phyloP scores from a whole-genome alignment of 2,113 vertebrate genomes.

The Perognathus longimembris region DNA sequence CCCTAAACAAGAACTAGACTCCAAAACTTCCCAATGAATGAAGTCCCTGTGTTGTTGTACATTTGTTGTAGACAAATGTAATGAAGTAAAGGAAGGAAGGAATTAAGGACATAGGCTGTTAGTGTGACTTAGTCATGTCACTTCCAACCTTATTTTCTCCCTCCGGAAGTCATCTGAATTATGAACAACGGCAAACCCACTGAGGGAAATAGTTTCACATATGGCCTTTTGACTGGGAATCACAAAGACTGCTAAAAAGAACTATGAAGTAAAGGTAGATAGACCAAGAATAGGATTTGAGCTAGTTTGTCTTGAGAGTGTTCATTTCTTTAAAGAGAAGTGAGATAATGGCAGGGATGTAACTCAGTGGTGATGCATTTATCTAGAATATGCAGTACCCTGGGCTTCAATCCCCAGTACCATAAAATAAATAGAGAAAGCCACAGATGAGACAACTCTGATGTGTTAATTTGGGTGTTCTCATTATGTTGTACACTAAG shows the following conservation, averaged over 20 bases:
- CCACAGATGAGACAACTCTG: too few relatives aligned
- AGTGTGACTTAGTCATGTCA: background rate
- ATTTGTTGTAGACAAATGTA: background rate
- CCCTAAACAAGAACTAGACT: background rate
- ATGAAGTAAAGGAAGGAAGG: background rate
- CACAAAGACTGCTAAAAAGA: background rate
- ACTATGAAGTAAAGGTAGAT: background rate
- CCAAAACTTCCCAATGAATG: background rate
- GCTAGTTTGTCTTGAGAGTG: background rate
- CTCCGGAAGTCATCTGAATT: background rate
- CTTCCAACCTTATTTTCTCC: background rate
- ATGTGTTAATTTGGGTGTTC: background rate
- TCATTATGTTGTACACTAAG: background rate
- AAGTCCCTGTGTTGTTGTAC: background rate
- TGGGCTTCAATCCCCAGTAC: background rate
- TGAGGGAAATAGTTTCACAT: background rate
- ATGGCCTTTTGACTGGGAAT: background rate
- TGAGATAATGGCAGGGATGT: background rate
- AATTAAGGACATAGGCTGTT: background rate
- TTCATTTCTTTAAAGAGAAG: background rate
- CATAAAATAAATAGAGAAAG: background rate
- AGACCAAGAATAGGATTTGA: background rate
- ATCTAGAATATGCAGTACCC: background rate
- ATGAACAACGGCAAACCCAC: background rate
- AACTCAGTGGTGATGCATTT: background rate